Evolutionary conservation across 2,888 invertebrate species (phyloP).

Genomic region (Ennomos fuscantarius): DNA sequence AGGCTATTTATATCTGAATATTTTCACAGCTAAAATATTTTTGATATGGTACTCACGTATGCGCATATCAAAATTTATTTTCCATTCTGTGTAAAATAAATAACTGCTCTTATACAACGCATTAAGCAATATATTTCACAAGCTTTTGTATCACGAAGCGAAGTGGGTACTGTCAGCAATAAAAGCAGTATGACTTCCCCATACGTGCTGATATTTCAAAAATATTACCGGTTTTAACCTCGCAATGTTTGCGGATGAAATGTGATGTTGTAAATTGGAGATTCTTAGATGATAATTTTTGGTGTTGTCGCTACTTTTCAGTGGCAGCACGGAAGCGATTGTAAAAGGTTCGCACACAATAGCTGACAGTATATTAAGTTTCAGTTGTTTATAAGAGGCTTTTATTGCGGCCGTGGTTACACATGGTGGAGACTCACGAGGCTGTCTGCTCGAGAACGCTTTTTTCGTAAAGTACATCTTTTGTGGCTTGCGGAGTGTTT

Average conservation of each 20-base stretch:
- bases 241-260: constrained; percentile 3
- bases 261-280: constrained; percentile 8
- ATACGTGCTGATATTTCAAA: constrained; percentile 19
- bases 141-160: constrained; percentile 44
- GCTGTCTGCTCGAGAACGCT: constrained; percentile 29
- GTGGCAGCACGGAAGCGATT: constrained; percentile 47
- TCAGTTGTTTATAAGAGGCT: constrained; percentile 47
- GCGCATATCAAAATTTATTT: constrained; percentile 37
- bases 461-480: constrained; percentile 28
- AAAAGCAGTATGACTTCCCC: constrained; percentile 30
- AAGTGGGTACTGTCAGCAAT: constrained; percentile 39
- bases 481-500: constrained; percentile 33
- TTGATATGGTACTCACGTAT: constrained; percentile 21
- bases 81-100: constrained; percentile 45
- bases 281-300: constrained; percentile 26
- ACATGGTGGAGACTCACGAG: constrained; percentile 22
- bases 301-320: constrained; percentile 30
- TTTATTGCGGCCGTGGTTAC: constrained; percentile 37
- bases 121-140: constrained; percentile 49
- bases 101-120: constrained; percentile 45
- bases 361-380: constrained; percentile 53
- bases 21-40: constrained; percentile 15
- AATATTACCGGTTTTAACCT: constrained; percentile 10
- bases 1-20: constrained; percentile 4
- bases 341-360: constrained; percentile 55